A percentile compares a stretch with the other conserved stretches of the same genome.
phyloP scores from a whole-genome alignment of 2,113 vertebrate species.

The Climacteris rufus region DNA sequence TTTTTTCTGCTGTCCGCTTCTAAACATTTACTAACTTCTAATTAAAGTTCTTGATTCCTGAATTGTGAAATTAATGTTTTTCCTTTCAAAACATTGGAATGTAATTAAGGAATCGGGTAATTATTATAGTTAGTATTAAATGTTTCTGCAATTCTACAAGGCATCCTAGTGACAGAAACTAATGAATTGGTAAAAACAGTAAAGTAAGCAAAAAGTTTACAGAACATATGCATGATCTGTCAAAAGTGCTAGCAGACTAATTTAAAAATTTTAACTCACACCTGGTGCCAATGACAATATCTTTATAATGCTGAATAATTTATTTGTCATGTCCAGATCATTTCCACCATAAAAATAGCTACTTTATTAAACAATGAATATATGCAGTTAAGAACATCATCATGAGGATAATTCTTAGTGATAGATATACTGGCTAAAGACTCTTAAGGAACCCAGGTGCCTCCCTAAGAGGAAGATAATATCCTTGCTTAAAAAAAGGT shows the following conservation, averaged over 20 bases:
- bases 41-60: not conserved
- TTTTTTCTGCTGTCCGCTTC: not conserved
- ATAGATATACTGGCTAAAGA: slow-evolving; percentile 20
- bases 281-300: slow-evolving; percentile 20
- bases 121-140: not conserved
- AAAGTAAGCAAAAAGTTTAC: slow-evolving; percentile 4
- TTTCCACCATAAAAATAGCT: slow-evolving; percentile 53
- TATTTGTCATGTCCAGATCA: slow-evolving; percentile 29
- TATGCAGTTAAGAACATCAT: slow-evolving; percentile 35
- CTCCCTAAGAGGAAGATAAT: not conserved
- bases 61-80: not conserved
- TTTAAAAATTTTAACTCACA: slow-evolving; percentile 19
- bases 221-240: not conserved
- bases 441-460: not conserved
- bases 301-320: slow-evolving; percentile 46
- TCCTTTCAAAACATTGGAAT: not conserved
- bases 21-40: not conserved
- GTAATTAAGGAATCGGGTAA: not conserved
- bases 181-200: not conserved
- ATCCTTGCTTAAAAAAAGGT: not conserved
- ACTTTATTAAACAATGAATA: slow-evolving; percentile 52
- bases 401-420: slow-evolving; percentile 49
- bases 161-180: not conserved
- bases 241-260: not conserved
- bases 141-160: not conserved